Evolutionary conservation across 2,888 invertebrate species (phyloP).

Genomic region (Aethes cnicana): DNA sequence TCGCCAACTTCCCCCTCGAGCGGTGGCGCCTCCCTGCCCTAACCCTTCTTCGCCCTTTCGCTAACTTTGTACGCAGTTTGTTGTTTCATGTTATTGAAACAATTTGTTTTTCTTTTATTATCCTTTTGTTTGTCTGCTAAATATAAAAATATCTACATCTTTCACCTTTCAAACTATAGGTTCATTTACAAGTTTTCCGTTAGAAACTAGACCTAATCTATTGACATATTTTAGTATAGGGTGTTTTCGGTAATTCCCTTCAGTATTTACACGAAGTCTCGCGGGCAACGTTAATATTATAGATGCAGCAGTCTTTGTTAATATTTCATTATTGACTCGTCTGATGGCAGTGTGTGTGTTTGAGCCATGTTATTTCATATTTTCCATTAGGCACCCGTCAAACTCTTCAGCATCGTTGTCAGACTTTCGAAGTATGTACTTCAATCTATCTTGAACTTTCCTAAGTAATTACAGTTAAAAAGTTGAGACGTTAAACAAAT

Average conservation of each 20-base stretch:
- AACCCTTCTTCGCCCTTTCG: conserved; percentile 41
- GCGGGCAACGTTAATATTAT: no score
- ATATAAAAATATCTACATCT: no score
- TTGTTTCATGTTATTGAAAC: conserved; percentile 75
- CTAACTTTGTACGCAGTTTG: conserved; percentile 68
- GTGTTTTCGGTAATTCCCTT: no score
- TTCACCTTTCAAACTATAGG: no score
- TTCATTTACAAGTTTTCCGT: no score
- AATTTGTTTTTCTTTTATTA: conserved; percentile 77
- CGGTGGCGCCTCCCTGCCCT: conserved; percentile 3
- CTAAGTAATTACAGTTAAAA: conserved; percentile 79
- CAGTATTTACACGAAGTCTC: no score
- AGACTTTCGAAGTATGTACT: conserved; percentile 62
- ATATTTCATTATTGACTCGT: neutral
- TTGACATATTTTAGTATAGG: no score
- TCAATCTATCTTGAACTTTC: conserved; percentile 71
- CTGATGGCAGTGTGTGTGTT: conserved; percentile 3
- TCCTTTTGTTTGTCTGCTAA: conserved; percentile 56
- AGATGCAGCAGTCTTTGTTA: no score
- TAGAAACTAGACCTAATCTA: no score
- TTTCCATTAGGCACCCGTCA: conserved; percentile 59
- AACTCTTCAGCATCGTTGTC: conserved; percentile 53
- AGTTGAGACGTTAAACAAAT: conserved; percentile 81
- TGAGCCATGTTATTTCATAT: conserved; percentile 48
- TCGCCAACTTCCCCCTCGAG: conserved; percentile 36